Base-by-base conservation (phyloP, 2,113 vertebrate species). In the Leiothrix lutea region DNA sequence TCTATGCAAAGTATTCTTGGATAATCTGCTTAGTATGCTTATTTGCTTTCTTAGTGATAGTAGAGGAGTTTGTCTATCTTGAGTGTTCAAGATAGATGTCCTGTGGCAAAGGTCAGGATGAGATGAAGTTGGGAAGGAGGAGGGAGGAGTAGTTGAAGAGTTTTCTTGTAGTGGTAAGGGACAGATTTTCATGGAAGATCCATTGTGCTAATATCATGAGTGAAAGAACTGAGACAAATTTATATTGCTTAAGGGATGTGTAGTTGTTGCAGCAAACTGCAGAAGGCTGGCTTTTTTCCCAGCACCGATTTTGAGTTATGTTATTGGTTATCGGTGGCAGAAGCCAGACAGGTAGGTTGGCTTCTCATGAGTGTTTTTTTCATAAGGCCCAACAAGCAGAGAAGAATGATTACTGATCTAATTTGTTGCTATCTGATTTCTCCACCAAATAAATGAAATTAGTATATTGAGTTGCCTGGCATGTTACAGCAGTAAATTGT, bases 371-470 rank as follows among this genome's bases (percentile, higher is more conserved):
- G 60, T 9, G 4, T 28, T 25, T 42, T 38, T 86, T 82, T 60
- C 38, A 58, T 56, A 53, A 69, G 67, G 67, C 53, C 36, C 75
- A 40, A 38, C 69, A 91, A 83, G 53, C 72, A 94, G 72, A 73
- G 44, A 61, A 72, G 51, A 80, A 36, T 84, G 65, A 31, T 85
- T 69, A 56, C 33, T 83, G 35, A 51, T 95, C 42, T 92, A n/a
- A 90, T 90, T 93, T 82, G 28, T 77, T 95, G 40, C 79, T 90
- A 14, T 95, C 57, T 90, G 82, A 62, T 69, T 93, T 88, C 66
- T 95, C 53, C 45, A 29, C 44, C 85, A 75, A 96, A 81, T 29
- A 91, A 94, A 79, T 65, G 50, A 87, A 67, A 62, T 80, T 38
- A 58, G 23, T 71, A 4, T 86, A 33, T 42, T 91, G 60, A 5